Conservation (phyloP, 2,797 vertebrate genomes). For the Crax fasciolata region DNA sequence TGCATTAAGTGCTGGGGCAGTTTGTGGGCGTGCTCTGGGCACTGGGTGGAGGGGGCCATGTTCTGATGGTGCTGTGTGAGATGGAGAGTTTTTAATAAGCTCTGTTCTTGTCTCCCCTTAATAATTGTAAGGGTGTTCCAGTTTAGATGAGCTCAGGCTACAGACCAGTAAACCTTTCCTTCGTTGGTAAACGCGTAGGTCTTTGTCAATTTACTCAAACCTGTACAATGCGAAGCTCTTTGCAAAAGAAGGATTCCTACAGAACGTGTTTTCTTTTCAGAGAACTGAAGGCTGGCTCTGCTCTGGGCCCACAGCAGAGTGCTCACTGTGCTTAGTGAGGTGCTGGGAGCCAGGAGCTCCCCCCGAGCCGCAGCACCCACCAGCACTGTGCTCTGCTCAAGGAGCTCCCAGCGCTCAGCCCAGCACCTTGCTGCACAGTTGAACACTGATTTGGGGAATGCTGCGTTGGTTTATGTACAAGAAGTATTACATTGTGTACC, state of each 20-base stretch:
- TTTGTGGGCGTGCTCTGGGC: neutral
- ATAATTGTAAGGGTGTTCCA: neutral
- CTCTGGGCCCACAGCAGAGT: neutral
- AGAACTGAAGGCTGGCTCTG: neutral
- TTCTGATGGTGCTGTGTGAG: neutral
- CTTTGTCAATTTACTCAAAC: neutral
- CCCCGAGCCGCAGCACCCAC: rapidly evolving
- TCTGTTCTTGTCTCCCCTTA: neutral
- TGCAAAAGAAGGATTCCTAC: neutral
- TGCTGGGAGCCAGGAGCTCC: neutral
- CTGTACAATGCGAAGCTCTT: neutral
- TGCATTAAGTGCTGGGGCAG: neutral
- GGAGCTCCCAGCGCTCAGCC: neutral
- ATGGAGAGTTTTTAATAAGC: neutral
- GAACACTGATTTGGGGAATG: neutral
- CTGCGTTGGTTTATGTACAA: neutral
- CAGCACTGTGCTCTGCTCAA: neutral
- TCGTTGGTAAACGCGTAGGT: neutral
- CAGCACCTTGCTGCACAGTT: neutral
- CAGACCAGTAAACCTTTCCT: neutral
- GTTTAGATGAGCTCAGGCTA: neutral
- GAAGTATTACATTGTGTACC: neutral
- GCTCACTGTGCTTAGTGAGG: neutral
- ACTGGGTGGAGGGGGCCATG: neutral
- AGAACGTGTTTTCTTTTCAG: neutral